Evolutionary conservation across 2,888 invertebrate genomes (phyloP).

Genomic region (Heliconius charithonia): DNA sequence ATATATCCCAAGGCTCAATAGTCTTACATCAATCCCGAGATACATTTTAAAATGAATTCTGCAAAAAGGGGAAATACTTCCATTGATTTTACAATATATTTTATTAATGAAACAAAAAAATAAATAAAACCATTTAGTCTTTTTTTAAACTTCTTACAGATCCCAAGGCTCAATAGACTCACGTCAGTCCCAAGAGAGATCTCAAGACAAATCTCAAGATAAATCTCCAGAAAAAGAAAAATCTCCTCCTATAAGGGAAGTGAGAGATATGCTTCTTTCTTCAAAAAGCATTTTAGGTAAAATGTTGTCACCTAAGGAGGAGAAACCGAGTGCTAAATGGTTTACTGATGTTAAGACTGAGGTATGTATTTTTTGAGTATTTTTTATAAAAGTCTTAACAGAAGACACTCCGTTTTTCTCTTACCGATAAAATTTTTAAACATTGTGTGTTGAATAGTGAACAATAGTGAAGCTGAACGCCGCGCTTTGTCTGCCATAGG

Average conservation of each 20-base stretch:
- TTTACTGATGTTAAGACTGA: constrained; percentile 61
- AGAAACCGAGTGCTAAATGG: constrained; percentile 66
- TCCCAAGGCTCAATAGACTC: constrained; percentile 61
- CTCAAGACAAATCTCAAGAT: constrained; percentile 61
- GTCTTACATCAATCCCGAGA: no score
- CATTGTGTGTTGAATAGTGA: no score
- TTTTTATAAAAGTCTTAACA: neutral
- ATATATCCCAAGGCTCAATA: no score
- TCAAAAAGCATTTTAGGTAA: constrained; percentile 89
- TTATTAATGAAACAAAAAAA: no score
- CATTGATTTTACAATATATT: no score
- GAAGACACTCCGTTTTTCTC: no score
- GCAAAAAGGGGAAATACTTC: no score
- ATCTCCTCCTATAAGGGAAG: constrained; percentile 85
- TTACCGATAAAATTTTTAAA: no score
- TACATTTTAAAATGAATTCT: no score
- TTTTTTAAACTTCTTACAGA: constrained; percentile 1
- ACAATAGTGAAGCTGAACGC: neutral
- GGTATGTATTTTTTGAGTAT: constrained; percentile 47
- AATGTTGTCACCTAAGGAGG: constrained; percentile 88
- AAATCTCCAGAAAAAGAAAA: constrained; percentile 61
- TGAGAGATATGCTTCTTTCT: constrained; percentile 87
- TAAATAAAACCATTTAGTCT: no score
- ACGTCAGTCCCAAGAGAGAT: constrained; percentile 60
- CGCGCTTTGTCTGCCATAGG: neutral